Conservation (phyloP, 2,888 invertebrate genomes). For the Protonemura montana region DNA sequence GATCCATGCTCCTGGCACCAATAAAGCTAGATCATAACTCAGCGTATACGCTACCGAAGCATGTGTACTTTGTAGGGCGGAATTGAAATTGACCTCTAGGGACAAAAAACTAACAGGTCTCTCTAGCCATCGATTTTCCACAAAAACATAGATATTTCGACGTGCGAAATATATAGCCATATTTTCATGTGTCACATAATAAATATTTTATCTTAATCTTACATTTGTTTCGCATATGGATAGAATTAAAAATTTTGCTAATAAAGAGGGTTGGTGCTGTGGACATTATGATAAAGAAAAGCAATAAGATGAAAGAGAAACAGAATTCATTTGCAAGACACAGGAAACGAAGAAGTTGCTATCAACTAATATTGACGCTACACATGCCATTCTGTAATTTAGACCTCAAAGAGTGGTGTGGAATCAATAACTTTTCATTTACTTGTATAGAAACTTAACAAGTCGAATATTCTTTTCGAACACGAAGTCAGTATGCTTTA, state of each 20-base stretch:
- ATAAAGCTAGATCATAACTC: conserved; percentile 47
- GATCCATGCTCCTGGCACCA: conserved; percentile 46
- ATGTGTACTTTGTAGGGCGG: conserved; percentile 43
- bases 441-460: not conserved
- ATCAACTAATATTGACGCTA: not conserved
- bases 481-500: not conserved
- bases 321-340: not conserved
- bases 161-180: not conserved
- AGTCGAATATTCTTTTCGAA: not conserved
- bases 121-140: conserved; percentile 44
- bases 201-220: not conserved
- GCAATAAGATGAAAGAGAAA: not conserved
- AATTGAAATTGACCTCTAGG: conserved; percentile 46
- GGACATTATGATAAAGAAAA: not conserved
- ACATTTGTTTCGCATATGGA: not conserved
- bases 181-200: no score
- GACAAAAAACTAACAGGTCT: conserved; percentile 35
- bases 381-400: not conserved
- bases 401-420: not conserved
- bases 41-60: conserved; percentile 47
- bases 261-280: no score
- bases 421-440: not conserved
- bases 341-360: not conserved
- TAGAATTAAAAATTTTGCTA: not conserved
- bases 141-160: conserved; percentile 27